phyloP scores from a whole-genome alignment of 2,888 invertebrate genomes.

The Leptopilina syphax region DNA sequence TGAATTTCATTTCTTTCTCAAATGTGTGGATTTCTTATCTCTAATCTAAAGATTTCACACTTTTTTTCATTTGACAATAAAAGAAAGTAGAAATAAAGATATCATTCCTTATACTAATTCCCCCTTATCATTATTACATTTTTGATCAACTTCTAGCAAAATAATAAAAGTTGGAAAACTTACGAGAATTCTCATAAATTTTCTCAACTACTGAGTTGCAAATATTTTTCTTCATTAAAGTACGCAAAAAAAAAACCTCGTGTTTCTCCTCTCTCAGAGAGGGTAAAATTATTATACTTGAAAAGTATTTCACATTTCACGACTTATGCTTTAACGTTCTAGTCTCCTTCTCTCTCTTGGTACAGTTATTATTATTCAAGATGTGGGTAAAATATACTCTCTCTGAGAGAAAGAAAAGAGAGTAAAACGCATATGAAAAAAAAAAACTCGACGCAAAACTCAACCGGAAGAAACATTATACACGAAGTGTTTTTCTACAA shows the following conservation, averaged over 20 bases:
- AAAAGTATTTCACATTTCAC: slow-evolving; percentile 9
- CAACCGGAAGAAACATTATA: not conserved
- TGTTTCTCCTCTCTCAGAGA: not conserved
- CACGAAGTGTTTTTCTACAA: not conserved
- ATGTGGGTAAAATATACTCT: not conserved
- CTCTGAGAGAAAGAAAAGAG: not conserved
- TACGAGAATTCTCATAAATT: too few species aligned
- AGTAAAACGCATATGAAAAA: slow-evolving; percentile 33
- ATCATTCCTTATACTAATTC: too few species aligned
- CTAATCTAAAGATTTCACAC: too few species aligned
- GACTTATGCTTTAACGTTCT: not conserved
- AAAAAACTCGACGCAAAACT: not conserved
- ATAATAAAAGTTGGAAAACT: too few species aligned
- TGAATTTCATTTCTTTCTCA: slow-evolving; percentile 4
- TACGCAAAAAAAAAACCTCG: not conserved
- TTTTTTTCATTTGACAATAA: too few species aligned
- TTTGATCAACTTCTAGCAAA: too few species aligned
- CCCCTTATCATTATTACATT: too few species aligned
- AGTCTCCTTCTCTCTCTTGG: not conserved
- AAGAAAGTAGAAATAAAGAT: too few species aligned
- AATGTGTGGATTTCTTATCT: not conserved
- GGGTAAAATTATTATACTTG: slow-evolving; percentile 3
- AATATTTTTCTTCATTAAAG: slow-evolving; percentile 5
- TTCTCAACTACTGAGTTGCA: too few species aligned
- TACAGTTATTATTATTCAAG: slow-evolving; percentile 15